Conservation (phyloP, 2,797 vertebrate genomes). For the Oreortyx pictus region DNA sequence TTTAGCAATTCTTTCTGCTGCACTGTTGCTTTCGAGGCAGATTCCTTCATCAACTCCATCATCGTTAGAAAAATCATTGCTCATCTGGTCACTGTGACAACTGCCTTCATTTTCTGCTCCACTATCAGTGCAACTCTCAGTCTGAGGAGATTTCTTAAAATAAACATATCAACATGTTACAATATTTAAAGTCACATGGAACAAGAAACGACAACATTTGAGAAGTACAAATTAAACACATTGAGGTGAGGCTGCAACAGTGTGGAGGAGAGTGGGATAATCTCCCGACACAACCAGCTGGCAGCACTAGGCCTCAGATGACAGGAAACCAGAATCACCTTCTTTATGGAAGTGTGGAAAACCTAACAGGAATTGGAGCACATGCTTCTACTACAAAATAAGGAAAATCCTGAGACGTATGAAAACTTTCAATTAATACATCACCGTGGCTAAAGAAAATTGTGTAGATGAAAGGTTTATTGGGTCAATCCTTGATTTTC, state of each 20-base stretch:
- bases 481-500: background rate
- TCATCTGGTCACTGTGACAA: slow-evolving; percentile 99
- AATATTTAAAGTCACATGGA: background rate
- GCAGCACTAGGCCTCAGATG: background rate
- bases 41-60: slow-evolving; percentile 98
- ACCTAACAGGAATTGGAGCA: background rate
- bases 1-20: slow-evolving; percentile 91
- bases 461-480: background rate
- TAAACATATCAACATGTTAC: slow-evolving; percentile 50
- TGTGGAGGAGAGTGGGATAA: background rate
- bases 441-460: background rate
- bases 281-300: background rate
- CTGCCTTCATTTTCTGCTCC: slow-evolving; percentile 99
- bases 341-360: background rate
- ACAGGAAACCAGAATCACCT: background rate
- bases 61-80: slow-evolving; percentile 98
- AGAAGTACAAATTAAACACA: background rate
- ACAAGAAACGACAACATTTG: background rate
- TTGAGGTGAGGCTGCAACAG: background rate
- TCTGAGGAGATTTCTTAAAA: slow-evolving; percentile 96
- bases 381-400: background rate
- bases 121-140: slow-evolving; percentile 98
- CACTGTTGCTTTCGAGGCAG: slow-evolving; percentile 92
- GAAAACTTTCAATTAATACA: background rate
- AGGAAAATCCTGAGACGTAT: background rate